Evolutionary conservation across 2,113 vertebrate genomes (phyloP).

Genomic region (Elachura formosa): DNA sequence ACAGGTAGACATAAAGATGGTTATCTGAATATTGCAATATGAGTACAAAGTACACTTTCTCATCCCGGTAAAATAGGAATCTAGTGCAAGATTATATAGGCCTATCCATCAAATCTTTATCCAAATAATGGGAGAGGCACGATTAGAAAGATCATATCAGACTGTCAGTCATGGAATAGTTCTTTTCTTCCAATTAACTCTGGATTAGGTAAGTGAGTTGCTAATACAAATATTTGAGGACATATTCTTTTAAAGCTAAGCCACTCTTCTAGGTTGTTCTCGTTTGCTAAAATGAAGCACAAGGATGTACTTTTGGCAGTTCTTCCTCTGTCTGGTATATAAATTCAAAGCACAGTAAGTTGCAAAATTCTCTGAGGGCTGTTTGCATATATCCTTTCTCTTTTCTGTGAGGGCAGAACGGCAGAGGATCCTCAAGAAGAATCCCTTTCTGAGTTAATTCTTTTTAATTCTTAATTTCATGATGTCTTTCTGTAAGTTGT

Average conservation of each 20-base stretch:
- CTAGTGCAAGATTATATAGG: not conserved
- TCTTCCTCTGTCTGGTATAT: not conserved
- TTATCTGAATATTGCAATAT: not conserved
- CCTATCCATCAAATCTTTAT: not conserved
- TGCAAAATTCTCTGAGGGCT: not conserved
- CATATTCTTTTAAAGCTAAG: not conserved
- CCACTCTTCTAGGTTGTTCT: not conserved
- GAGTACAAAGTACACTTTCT: not conserved
- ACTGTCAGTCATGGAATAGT: not conserved
- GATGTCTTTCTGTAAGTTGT: not conserved
- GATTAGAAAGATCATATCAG: not conserved
- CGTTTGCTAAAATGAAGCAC: not conserved
- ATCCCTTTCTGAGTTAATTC: not conserved
- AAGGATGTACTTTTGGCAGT: not conserved
- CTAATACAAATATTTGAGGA: not conserved
- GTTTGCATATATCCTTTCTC: not conserved
- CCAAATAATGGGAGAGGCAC: not conserved
- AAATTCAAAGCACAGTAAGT: not conserved
- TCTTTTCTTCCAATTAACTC: not conserved
- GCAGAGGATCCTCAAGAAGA: not conserved
- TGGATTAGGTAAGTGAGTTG: not conserved
- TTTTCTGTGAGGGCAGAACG: not conserved
- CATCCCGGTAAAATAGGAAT: not conserved
- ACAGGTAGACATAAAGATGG: not conserved
- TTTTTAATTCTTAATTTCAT: not conserved